These are phyloP conservation scores for Calliscelio sp. DNA, from an alignment of 2,888 invertebrate species.

Conservation along the genomic window DNA sequence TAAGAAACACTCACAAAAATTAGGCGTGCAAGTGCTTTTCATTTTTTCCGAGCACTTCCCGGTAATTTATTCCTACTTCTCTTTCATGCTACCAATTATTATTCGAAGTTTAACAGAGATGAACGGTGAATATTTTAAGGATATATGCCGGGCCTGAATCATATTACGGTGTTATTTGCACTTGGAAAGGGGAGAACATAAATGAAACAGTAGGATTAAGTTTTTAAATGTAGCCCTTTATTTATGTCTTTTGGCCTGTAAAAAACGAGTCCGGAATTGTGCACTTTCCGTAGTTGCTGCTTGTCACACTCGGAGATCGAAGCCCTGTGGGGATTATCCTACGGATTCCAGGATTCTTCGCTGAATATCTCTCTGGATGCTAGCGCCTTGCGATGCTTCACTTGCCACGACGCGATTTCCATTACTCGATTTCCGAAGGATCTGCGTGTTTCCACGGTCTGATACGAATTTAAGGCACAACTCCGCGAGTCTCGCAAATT, in stretches of 20 bases:
- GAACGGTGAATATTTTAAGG: neutral
- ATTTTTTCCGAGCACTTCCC: neutral
- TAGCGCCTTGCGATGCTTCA: slow-evolving; percentile 77
- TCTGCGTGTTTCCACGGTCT: slow-evolving; percentile 70
- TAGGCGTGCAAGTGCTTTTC: neutral
- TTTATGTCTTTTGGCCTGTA: slow-evolving; percentile 62
- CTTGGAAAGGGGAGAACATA: neutral
- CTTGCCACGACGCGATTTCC: slow-evolving; percentile 82
- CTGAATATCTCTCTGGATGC: slow-evolving; percentile 74
- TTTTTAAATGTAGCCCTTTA: slow-evolving; percentile 59
- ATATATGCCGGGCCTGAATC: neutral
- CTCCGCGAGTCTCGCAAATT: slow-evolving; percentile 39
- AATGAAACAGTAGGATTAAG: slow-evolving; percentile 45
- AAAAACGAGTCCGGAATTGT: slow-evolving; percentile 55
- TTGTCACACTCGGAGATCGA: slow-evolving; percentile 76
- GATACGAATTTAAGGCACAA: slow-evolving; percentile 61
- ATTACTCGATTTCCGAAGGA: slow-evolving; percentile 83
- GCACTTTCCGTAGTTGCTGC: slow-evolving; percentile 64
- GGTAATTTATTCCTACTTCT: neutral
- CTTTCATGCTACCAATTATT: neutral
- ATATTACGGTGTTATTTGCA: neutral
- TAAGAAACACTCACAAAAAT: slow-evolving; percentile 20
- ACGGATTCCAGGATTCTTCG: slow-evolving; percentile 77
- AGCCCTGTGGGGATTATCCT: slow-evolving; percentile 80
- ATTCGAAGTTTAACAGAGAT: neutral